Conservation (phyloP, 2,888 invertebrate species). For the Ochropleura plecta region DNA sequence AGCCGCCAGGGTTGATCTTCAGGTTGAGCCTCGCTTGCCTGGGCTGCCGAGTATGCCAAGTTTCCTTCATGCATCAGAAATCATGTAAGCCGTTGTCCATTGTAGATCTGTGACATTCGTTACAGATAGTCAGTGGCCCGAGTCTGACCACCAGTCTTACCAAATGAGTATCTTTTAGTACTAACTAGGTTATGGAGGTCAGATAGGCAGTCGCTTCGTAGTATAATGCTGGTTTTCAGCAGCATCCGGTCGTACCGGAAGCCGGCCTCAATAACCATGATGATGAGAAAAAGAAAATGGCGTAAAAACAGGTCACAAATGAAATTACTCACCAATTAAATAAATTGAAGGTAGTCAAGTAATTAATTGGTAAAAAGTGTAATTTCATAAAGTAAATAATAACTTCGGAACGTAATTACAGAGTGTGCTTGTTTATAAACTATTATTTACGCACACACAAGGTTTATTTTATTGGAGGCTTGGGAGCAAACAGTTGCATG, state of each 20-base stretch:
- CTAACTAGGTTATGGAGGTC: no score
- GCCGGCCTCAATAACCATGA: neutral
- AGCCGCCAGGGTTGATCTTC: neutral
- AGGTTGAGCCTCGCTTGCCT: neutral
- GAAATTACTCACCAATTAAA: neutral
- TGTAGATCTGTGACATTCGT: no score
- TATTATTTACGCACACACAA: neutral
- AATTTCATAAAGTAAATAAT: slow-evolving; percentile 27
- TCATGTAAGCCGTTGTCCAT: neutral
- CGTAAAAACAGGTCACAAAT: neutral
- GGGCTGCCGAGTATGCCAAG: neutral
- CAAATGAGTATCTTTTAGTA: no score
- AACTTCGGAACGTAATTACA: neutral
- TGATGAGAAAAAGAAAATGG: neutral
- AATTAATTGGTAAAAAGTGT: neutral
- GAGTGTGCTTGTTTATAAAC: neutral
- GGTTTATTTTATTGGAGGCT: neutral
- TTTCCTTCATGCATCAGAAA: neutral
- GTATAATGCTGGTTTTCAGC: neutral
- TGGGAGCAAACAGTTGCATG: no score
- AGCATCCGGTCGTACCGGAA: neutral
- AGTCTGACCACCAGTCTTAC: no score
- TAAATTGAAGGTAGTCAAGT: neutral
- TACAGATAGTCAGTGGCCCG: neutral
- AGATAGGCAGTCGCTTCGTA: no score